phyloP scores from a whole-genome alignment of 2,113 vertebrate genomes.

The Panthera tigris region DNA sequence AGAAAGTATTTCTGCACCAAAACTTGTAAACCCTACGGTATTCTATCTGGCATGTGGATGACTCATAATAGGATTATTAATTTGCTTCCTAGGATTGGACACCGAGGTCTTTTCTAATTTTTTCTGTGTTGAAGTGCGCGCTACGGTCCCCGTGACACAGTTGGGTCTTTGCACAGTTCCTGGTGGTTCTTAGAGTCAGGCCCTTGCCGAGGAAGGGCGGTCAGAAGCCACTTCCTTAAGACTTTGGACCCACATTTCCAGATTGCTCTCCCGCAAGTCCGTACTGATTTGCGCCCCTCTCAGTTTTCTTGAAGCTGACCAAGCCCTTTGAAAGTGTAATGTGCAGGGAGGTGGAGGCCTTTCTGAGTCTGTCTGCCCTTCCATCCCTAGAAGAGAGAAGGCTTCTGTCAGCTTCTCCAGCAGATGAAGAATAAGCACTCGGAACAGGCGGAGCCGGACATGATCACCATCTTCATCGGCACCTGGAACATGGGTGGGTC shows the following conservation, averaged over 20 bases:
- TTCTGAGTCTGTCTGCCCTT: conserved; percentile 55
- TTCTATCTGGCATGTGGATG: background rate
- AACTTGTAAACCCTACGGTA: background rate
- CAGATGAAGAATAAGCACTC: conserved; percentile 99
- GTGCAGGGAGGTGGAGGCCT: background rate
- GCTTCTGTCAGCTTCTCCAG: conserved; percentile 98
- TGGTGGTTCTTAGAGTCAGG: background rate
- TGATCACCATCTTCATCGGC: conserved; percentile 97
- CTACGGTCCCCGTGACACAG: accelerated
- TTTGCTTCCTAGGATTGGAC: background rate
- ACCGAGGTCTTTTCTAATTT: background rate
- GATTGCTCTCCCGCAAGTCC: background rate
- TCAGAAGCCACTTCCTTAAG: background rate
- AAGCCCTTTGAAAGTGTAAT: background rate
- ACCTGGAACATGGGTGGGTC: conserved; percentile 99
- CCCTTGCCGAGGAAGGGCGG: background rate
- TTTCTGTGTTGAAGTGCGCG: background rate
- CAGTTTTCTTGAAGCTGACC: background rate
- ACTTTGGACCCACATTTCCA: background rate
- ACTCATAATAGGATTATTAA: background rate
- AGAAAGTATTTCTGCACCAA: background rate
- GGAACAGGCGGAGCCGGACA: conserved; percentile 95
- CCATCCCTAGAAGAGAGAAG: conserved; percentile 93
- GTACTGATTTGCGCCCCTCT: accelerated
- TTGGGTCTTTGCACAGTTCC: background rate